These are phyloP conservation scores for Noctua janthina DNA, from an alignment of 2,888 invertebrate genomes.

Conservation along the genomic window DNA sequence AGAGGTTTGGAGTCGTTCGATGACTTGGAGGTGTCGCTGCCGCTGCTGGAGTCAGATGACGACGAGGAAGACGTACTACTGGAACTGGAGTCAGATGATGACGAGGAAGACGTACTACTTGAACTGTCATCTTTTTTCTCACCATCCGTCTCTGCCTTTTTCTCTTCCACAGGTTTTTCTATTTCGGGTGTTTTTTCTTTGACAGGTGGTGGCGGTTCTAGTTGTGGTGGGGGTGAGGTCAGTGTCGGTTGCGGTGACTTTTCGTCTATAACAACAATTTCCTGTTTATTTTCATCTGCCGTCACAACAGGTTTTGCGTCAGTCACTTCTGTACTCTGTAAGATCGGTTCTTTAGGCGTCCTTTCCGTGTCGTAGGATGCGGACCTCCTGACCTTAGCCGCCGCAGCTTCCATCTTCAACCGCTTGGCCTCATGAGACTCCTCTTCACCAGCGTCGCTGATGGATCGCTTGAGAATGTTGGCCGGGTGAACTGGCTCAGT, in stretches of 20 bases:
- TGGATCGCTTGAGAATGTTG: slow-evolving; percentile 87
- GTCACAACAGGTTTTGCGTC: slow-evolving; percentile 56
- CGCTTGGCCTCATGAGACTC: slow-evolving; percentile 84
- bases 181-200: slow-evolving; percentile 64
- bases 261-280: slow-evolving; percentile 52
- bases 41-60: slow-evolving; percentile 87
- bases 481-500: slow-evolving; percentile 83
- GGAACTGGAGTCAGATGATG: slow-evolving; percentile 90
- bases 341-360: slow-evolving; percentile 71
- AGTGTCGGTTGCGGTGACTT: slow-evolving; percentile 43
- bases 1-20: slow-evolving; percentile 81
- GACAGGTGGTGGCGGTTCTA: slow-evolving; percentile 33
- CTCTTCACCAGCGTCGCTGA: slow-evolving; percentile 87
- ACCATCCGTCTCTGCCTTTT: slow-evolving; percentile 70
- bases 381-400: slow-evolving; percentile 86
- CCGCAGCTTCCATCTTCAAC: slow-evolving; percentile 83
- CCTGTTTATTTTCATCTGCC: slow-evolving; percentile 56
- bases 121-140: slow-evolving; percentile 82
- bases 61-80: slow-evolving; percentile 80
- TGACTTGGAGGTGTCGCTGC: slow-evolving; percentile 88
- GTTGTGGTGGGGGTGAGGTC: slow-evolving; percentile 32
- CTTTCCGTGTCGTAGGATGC: slow-evolving; percentile 87
- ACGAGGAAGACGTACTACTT: slow-evolving; percentile 83
- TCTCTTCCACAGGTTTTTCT: slow-evolving; percentile 62
- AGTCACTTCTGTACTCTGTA: slow-evolving; percentile 59